phyloP scores from a whole-genome alignment of 53 echinoderm and acorn worm genomes.

The Patiria pectinifera region DNA sequence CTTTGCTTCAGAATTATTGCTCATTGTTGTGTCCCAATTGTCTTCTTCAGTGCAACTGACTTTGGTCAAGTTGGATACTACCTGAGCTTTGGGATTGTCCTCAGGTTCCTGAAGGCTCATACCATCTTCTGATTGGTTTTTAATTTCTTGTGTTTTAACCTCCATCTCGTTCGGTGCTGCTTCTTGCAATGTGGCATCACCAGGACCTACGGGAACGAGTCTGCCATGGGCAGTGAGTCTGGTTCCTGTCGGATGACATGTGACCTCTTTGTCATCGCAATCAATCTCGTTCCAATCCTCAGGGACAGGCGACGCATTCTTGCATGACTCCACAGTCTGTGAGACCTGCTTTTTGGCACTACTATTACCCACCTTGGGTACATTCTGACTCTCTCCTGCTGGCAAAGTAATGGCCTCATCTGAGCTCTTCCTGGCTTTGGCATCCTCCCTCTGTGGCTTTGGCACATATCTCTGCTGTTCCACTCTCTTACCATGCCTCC shows the following conservation, averaged over 20 bases:
- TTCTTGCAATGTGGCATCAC: background rate
- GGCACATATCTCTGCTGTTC: constrained; percentile 25
- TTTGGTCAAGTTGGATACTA: background rate
- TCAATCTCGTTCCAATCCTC: constrained; percentile 60
- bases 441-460: constrained; percentile 23
- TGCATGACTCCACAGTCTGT: background rate
- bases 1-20: constrained; percentile 3
- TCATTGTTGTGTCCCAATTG: background rate
- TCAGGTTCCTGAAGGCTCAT: background rate
- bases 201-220: constrained; percentile 37
- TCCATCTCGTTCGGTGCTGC: background rate
- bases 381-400: constrained; percentile 2
- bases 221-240: constrained; percentile 48
- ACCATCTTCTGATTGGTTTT: background rate
- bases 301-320: constrained; percentile 34
- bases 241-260: constrained; percentile 48
- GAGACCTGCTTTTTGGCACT: background rate
- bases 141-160: background rate
- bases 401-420: background rate
- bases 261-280: constrained; percentile 41
- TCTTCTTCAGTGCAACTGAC: background rate
- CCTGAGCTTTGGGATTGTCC: background rate
- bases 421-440: constrained; percentile 9
- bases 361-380: background rate
- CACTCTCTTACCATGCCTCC: constrained; percentile 15